Conservation (phyloP, 2,888 invertebrate genomes). For the Archaeoteleia sp. region DNA sequence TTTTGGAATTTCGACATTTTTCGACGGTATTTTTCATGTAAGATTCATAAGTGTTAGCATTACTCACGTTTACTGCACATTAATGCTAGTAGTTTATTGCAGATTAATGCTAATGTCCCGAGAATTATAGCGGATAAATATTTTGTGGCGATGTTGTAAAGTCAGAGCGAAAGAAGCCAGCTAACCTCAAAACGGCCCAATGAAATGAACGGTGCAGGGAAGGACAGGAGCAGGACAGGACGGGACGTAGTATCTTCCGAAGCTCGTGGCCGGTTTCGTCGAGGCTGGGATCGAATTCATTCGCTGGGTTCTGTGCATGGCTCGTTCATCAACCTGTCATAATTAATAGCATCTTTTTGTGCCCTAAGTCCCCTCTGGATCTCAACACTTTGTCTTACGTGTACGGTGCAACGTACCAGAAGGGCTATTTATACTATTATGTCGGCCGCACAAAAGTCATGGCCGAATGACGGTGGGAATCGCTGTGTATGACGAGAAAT, state of each 20-base stretch:
- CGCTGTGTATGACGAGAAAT: slow-evolving; percentile 26
- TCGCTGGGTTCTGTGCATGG: slow-evolving; percentile 62
- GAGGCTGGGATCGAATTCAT: slow-evolving; percentile 63
- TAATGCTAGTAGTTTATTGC: no score
- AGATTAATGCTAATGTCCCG: no score
- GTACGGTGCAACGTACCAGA: slow-evolving; percentile 60
- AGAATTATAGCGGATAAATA: no score
- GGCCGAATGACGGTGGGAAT: slow-evolving; percentile 56
- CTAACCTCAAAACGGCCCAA: no score
- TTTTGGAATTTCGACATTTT: no score
- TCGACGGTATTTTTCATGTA: no score
- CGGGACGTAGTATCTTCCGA: slow-evolving; percentile 15
- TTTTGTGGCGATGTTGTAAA: no score
- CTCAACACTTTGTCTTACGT: slow-evolving; percentile 65
- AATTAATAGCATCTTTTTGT: slow-evolving; percentile 69
- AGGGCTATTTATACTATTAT: slow-evolving; percentile 62
- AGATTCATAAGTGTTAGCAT: no score
- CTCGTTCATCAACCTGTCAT: slow-evolving; percentile 71
- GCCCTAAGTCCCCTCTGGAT: slow-evolving; percentile 58
- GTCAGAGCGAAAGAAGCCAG: slow-evolving; percentile 4
- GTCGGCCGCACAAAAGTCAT: slow-evolving; percentile 57
- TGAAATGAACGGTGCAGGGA: slow-evolving; percentile 21
- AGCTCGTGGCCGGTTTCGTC: slow-evolving; percentile 49
- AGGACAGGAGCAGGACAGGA: slow-evolving; percentile 25
- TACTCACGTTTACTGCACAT: no score